Conservation (phyloP, 2,113 vertebrate genomes). For the Willisornis vidua region DNA sequence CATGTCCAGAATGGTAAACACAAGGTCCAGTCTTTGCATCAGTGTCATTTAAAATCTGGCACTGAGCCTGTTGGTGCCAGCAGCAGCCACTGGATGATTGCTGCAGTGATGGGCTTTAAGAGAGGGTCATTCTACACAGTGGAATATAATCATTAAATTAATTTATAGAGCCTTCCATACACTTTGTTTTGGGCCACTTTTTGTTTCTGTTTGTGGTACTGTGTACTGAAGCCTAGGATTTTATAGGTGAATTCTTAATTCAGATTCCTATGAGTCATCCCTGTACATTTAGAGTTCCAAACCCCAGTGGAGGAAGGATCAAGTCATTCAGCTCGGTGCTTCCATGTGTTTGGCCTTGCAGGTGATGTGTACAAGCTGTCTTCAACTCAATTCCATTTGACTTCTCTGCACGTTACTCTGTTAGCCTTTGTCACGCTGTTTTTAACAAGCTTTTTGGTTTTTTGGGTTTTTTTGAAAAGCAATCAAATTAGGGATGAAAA, state of each 20-base stretch:
- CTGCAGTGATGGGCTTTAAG: background rate
- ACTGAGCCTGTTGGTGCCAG: background rate
- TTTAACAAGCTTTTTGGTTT: background rate
- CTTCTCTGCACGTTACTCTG: background rate
- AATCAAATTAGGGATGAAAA: background rate
- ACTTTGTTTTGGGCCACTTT: background rate
- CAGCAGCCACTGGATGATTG: background rate
- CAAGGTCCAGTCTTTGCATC: background rate
- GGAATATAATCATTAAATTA: background rate
- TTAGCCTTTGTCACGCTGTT: background rate
- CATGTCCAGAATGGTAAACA: background rate
- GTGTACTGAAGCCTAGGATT: background rate
- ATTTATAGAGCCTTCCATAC: background rate
- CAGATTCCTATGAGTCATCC: background rate
- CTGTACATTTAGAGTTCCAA: background rate
- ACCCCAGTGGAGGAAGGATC: background rate
- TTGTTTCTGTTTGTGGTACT: background rate
- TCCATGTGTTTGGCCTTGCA: background rate
- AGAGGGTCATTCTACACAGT: background rate
- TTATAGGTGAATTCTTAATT: background rate
- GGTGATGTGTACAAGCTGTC: background rate
- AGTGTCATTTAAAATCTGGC: background rate
- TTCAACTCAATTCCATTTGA: background rate
- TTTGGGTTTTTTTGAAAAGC: background rate
- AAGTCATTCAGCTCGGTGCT: background rate